Evolutionary conservation across 2,888 invertebrate species (phyloP).

Genomic region (Drosophila recens): DNA sequence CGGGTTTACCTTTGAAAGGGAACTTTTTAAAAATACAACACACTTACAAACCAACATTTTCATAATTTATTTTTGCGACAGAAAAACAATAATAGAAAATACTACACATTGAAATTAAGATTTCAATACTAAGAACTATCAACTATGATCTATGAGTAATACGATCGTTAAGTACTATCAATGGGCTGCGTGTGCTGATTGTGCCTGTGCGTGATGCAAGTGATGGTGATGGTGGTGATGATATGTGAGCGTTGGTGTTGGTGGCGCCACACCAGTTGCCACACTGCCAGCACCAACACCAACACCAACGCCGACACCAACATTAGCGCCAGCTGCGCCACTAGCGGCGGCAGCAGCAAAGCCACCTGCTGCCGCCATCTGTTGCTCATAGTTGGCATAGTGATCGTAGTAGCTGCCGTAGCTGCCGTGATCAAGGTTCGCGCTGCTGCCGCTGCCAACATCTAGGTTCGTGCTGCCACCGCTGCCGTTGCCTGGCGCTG

Average conservation of each 20-base stretch:
- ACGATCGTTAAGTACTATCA: conserved; percentile 61
- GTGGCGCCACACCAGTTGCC: conserved; percentile 37
- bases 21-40: not conserved
- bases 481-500: conserved; percentile 41
- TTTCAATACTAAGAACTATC: conserved; percentile 41
- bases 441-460: conserved; percentile 19
- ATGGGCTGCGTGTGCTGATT: conserved; percentile 55
- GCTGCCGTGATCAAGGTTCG: conserved; percentile 40
- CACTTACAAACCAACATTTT: conserved; percentile 47
- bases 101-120: conserved; percentile 45
- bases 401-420: conserved; percentile 69
- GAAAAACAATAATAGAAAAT: conserved; percentile 46
- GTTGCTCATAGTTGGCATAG: conserved; percentile 68
- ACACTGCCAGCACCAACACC: not conserved
- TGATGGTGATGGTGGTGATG: conserved; percentile 72
- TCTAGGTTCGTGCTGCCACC: conserved; percentile 11
- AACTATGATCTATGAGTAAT: conserved; percentile 49
- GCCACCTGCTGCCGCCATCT: conserved; percentile 61
- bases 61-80: conserved; percentile 46
- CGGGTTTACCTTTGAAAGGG: not conserved
- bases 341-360: conserved; percentile 39
- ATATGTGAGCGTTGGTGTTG: conserved; percentile 68
- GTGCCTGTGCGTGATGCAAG: conserved; percentile 61
- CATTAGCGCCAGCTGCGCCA: conserved; percentile 13
- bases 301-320: not conserved